Conservation (phyloP, 2,888 invertebrate genomes). For the Nemotelus pantherinus region DNA sequence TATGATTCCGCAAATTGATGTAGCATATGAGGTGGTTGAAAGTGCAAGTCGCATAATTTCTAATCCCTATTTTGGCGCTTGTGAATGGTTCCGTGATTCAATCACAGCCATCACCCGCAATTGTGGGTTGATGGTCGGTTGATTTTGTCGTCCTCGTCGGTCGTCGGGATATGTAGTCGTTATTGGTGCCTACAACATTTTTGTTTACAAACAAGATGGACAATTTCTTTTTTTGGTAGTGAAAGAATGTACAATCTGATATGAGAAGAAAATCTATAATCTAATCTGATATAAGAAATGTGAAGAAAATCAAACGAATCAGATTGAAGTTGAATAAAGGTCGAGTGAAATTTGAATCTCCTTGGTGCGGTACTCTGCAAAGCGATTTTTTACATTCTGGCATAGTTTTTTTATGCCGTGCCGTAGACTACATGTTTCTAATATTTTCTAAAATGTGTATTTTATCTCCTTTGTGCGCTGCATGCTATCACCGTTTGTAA, state of each 20-base stretch:
- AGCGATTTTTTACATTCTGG: too few relatives aligned
- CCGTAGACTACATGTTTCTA: not conserved
- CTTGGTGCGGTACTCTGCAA: too few relatives aligned
- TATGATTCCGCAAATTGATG: not conserved
- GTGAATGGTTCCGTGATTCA: not conserved
- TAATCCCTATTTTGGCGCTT: slow-evolving; percentile 41
- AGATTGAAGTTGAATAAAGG: too few relatives aligned
- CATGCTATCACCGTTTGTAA: slow-evolving; percentile 10
- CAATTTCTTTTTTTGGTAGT: slow-evolving; percentile 17
- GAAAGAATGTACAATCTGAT: too few relatives aligned
- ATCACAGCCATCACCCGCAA: not conserved
- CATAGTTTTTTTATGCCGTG: too few relatives aligned
- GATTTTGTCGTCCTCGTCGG: not conserved
- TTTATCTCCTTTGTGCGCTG: not conserved
- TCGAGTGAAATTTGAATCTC: too few relatives aligned
- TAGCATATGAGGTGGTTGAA: not conserved
- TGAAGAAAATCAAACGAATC: too few relatives aligned
- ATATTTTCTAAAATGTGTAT: not conserved
- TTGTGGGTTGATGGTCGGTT: not conserved
- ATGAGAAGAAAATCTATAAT: too few relatives aligned
- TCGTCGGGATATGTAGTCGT: not conserved
- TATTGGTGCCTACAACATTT: not conserved
- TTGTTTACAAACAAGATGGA: slow-evolving; percentile 42
- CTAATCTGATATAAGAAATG: too few relatives aligned
- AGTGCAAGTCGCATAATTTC: not conserved